Base-by-base conservation (phyloP, 2,797 vertebrate genomes). In the Brachyrhaphis roseni region DNA sequence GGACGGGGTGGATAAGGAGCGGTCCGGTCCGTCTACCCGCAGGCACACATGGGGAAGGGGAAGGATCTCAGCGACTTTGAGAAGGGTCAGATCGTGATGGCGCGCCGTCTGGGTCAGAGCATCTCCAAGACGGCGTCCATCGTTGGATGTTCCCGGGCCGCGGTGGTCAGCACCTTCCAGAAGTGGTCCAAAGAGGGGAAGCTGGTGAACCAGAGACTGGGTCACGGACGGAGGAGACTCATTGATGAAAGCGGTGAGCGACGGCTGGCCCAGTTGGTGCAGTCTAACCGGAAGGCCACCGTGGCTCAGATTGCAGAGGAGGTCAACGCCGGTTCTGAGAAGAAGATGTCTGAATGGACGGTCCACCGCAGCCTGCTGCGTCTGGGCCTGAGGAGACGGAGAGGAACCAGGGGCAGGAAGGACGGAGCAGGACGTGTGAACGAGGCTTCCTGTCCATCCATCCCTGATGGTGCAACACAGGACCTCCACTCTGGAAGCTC, bases 1-100 rank as follows among this genome's bases (percentile, higher is more conserved):
- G 66, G 39, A 6, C 26, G 12, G 23, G 39, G 3, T 6, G 13
- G 5, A 28, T 45, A 43, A 71, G 23, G 68, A 28, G 8, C 26
- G 5, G 12, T n/a, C 13, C 1, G 20, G 41, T 45, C 41, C 41
- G 3, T 45, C 11, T 15, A 28, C 11, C 26, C 0, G 23, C 26
- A 71, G 68, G 7, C 41, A 45, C 39, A 28, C 68, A 71, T 71
- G 68, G 68, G 68, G 68, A 71, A 71, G 68, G 68, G 68, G 6
- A 71, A 71, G 68, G 68, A 71, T 45, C 68, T 71, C 41, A 71
- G 68, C 41, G 68, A 71, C 68, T 71, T 71, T 45, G 68, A 71
- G 68, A 71, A 71, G 23, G 68, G 68, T 8, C 68, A 71, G 41
- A 45, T 71, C 13, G 68, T 71, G 41, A 71, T 71, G 68, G 68